phyloP scores from a whole-genome alignment of 2,113 vertebrate species.

The Nothobranchius kuhntae region DNA sequence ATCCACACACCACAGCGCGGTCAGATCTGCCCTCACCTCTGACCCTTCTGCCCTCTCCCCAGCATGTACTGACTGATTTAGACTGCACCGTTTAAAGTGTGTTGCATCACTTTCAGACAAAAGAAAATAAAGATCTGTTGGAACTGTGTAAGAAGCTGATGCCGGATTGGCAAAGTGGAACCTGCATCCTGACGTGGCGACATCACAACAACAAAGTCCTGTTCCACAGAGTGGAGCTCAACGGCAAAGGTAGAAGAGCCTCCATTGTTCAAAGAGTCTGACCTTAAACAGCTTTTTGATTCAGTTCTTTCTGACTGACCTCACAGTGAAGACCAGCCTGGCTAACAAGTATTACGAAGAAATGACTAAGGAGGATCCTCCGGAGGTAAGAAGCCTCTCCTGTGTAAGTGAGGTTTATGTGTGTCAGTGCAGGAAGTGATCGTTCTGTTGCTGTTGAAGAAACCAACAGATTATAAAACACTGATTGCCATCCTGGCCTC shows the following conservation, averaged over 20 bases:
- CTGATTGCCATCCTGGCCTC: constrained; percentile 76
- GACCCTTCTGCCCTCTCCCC: too few species aligned
- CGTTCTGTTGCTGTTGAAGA: constrained; percentile 19
- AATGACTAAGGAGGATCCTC: neutral
- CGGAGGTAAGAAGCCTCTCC: too few species aligned
- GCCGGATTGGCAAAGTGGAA: constrained; percentile 23
- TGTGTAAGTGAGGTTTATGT: too few species aligned
- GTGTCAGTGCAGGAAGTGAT: fast-evolving
- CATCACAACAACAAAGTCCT: fast-evolving
- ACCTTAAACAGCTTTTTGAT: neutral
- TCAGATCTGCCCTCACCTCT: too few species aligned
- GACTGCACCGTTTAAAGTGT: neutral
- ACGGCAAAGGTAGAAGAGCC: constrained; percentile 39
- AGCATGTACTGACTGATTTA: too few species aligned
- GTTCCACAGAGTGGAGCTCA: constrained; percentile 33
- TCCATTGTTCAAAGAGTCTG: too few species aligned
- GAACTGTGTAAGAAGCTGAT: constrained; percentile 57
- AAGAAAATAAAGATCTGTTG: constrained; percentile 15
- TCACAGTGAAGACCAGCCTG: constrained; percentile 45
- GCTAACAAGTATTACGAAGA: constrained; percentile 48
- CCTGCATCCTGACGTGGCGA: constrained; percentile 31
- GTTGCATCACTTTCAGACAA: constrained; percentile 10
- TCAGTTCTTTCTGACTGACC: neutral
- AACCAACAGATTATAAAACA: constrained; percentile 52
- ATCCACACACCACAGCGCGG: too few species aligned